Percentiles rank a stretch among this genome's conserved stretches.
Conservation (phyloP, 2,113 vertebrate genomes). For the Strix aluco region DNA sequence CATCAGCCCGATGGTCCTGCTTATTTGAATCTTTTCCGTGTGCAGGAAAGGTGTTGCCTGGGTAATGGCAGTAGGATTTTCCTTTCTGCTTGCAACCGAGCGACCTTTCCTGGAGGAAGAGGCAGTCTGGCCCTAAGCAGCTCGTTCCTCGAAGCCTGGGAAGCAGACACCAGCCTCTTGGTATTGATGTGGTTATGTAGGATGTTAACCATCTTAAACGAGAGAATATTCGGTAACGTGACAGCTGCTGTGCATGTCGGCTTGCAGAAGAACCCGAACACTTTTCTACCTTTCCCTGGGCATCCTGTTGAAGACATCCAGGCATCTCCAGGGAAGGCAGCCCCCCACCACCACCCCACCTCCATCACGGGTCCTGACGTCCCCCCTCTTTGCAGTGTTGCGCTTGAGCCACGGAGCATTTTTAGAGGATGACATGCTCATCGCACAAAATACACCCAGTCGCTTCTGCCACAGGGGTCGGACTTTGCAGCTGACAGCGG, state of each 20-base stretch:
- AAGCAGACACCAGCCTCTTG: not conserved
- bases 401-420: rapidly evolving
- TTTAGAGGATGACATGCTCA: not conserved
- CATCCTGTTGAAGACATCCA: not conserved
- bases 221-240: not conserved
- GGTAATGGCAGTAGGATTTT: not conserved
- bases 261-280: rapidly evolving
- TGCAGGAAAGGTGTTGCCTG: not conserved
- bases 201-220: not conserved
- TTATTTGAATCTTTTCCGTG: not conserved
- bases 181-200: not conserved
- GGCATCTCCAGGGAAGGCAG: not conserved
- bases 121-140: not conserved
- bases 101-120: not conserved
- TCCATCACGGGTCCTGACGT: not conserved
- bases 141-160: rapidly evolving
- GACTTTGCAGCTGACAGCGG: not conserved
- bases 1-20: not conserved
- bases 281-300: not conserved
- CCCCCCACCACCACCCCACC: not conserved
- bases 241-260: not conserved
- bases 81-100: not conserved
- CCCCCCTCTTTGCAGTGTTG: not conserved
- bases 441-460: not conserved
- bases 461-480: not conserved